Conservation (phyloP, 2,113 vertebrate species). For the Callorhinus ursinus region DNA sequence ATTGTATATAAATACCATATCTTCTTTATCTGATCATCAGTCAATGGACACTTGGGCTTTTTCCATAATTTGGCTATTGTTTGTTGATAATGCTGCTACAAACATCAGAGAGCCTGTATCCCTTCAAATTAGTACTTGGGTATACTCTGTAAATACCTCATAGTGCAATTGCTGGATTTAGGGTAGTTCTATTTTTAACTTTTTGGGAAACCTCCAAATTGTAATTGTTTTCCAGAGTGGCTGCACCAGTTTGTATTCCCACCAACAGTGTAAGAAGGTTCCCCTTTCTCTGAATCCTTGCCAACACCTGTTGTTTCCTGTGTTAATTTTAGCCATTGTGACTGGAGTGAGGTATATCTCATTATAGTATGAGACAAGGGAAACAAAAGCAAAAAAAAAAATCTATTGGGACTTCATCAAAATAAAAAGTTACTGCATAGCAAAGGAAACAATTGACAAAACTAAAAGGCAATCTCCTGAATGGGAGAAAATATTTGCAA, state of each 20-base stretch:
- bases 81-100: not conserved
- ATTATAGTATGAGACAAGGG: not conserved
- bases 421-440: too few species aligned
- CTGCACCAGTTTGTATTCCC: not conserved
- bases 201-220: not conserved
- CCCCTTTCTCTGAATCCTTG: not conserved
- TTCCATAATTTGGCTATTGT: not conserved
- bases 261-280: not conserved
- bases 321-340: not conserved
- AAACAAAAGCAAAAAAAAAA: too few species aligned
- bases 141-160: not conserved
- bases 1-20: not conserved
- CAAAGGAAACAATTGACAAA: too few species aligned
- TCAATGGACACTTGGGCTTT: not conserved
- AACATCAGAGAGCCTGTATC: not conserved
- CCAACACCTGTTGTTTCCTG: not conserved
- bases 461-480: too few species aligned
- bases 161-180: not conserved
- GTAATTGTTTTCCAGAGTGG: not conserved
- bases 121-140: not conserved
- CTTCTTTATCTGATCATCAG: not conserved
- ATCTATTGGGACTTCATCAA: too few species aligned
- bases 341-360: not conserved
- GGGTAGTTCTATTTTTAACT: not conserved
- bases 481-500: too few species aligned